Evolutionary conservation across 2,797 vertebrate genomes (phyloP).

Genomic region (Poliocrania exsul): DNA sequence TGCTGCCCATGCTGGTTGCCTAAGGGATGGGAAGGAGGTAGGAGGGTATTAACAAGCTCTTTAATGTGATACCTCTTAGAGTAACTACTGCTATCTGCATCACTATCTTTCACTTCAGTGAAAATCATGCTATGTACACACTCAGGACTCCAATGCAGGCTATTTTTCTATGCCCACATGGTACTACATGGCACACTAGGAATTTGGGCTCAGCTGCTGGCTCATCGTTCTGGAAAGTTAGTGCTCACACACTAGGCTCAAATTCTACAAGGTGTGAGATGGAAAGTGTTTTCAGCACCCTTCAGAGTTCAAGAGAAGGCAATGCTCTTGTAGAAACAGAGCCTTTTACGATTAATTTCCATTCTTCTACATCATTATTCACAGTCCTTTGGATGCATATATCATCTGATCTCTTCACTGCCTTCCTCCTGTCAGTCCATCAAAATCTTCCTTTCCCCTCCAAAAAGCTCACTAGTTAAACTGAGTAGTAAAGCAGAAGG

Average conservation of each 20-base stretch:
- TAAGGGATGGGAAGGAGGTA: constrained; percentile 17
- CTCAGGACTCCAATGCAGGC: not conserved
- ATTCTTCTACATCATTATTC: not conserved
- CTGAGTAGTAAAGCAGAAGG: not conserved
- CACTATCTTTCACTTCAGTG: not conserved
- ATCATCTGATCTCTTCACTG: not conserved
- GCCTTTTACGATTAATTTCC: not conserved
- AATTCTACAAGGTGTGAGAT: not conserved
- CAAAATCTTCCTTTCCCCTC: not conserved
- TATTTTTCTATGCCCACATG: not conserved
- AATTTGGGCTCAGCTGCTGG: not conserved
- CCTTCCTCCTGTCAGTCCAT: not conserved
- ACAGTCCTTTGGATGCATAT: not conserved
- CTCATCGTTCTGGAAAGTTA: not conserved
- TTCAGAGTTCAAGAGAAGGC: not conserved
- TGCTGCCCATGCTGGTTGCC: constrained; percentile 9
- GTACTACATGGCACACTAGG: not conserved
- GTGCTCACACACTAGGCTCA: not conserved
- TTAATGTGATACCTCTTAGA: not conserved
- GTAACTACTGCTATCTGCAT: not conserved
- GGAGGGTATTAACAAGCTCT: constrained; percentile 20
- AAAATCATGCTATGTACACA: not conserved
- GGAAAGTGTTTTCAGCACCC: not conserved
- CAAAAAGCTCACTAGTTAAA: not conserved
- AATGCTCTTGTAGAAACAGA: not conserved